Base-by-base conservation (phyloP, 2,797 vertebrate genomes). In the Oceanodroma leucorhoa region DNA sequence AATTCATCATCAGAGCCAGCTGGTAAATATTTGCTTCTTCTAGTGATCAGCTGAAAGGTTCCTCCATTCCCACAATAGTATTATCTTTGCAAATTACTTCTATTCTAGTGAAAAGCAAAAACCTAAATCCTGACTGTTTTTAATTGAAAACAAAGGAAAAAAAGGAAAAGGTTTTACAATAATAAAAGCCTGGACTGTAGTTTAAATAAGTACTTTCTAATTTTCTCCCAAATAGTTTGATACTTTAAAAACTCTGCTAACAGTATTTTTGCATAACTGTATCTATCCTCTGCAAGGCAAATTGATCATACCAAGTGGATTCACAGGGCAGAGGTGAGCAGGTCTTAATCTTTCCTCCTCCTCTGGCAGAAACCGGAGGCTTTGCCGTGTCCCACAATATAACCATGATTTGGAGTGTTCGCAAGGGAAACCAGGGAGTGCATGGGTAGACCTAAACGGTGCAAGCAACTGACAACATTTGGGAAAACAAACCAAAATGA, bases 11-110 rank as follows among this genome's bases (percentile, higher is more conserved):
- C 67, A 70, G 67, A 90, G 83, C 64, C 67, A 87, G 60, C 48
- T 90, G 87, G 93, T 87, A 93, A 96, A 96, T 93, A 95, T 95
- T 95, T 95, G 82, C 85, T 94, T 14, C 90, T 91, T 76, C 66
- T 73, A 65, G 64, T 73, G 83, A 87, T 89, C 86, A 75, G 50
- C 88, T 93, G 86, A 73, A 94, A 93, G 78, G 60, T 90, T 92
- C 29, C 57, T 85, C 86, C 64, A n/a, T 82, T 89, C 81, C 32
- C 75, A 90, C 90, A 82, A 34, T 58, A 77, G 23, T 60, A 70
- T 82, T 95, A 76, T 66, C 75, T 93, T 90, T 79, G 62, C 62
- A 95, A 94, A 94, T 90, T 84, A 60, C 83, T 90, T 91, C 62
- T 87, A 58, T 93, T 93, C 48, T 45, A 65, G 34, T 67, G 61